A percentile compares a stretch with the other conserved stretches of the same genome.
phyloP scores from a whole-genome alignment of 2,113 vertebrate species.

The Salvelinus sp. region DNA sequence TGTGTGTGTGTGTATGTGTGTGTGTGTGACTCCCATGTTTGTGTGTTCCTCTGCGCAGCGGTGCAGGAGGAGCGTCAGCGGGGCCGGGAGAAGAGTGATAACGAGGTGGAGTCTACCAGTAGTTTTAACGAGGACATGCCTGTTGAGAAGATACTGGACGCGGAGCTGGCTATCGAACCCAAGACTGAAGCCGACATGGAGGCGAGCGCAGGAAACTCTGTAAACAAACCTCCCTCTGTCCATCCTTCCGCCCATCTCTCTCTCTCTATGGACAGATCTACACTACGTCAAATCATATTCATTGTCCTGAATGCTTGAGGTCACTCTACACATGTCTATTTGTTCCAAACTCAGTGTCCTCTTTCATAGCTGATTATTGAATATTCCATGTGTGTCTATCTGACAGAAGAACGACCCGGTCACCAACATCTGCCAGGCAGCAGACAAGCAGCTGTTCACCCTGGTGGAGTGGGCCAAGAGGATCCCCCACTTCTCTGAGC shows the following conservation, averaged over 20 bases:
- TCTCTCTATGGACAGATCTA: no score
- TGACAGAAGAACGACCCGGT: conserved; percentile 90
- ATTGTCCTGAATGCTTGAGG: no score
- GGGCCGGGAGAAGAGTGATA: conserved; percentile 86
- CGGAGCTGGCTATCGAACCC: conserved; percentile 91
- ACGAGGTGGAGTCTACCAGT: conserved; percentile 80
- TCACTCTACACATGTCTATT: no score
- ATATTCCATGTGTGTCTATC: not conserved
- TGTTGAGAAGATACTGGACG: conserved; percentile 93
- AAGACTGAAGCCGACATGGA: conserved; percentile 86
- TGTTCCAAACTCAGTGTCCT: no score
- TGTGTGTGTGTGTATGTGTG: not conserved
- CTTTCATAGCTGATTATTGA: no score
- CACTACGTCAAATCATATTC: no score
- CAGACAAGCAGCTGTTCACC: conserved; percentile 71
- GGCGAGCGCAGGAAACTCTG: conserved; percentile 81
- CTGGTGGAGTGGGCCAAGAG: no score
- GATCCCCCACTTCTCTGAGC: no score
- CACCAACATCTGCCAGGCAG: conserved; percentile 95
- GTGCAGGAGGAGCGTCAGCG: conserved; percentile 95
- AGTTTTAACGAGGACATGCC: conserved; percentile 89
- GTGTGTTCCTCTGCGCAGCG: conserved; percentile 65
- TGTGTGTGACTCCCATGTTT: not conserved
- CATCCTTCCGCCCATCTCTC: no score
- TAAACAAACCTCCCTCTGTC: conserved; percentile 52